Conservation (phyloP, 2,113 vertebrate genomes). For the Hemibagrus wyckioides region DNA sequence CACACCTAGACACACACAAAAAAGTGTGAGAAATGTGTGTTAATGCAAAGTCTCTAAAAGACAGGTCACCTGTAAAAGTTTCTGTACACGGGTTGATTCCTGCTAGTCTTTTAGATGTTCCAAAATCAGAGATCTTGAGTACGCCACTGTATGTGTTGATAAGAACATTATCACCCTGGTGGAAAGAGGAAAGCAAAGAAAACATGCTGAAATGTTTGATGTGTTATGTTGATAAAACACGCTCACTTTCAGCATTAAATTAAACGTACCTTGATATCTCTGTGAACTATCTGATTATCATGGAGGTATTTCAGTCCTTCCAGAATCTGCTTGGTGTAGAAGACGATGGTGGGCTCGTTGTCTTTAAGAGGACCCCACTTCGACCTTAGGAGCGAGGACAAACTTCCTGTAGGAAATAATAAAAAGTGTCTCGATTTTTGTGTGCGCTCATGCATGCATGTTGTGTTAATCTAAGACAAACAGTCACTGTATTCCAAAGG, state of each 20-base stretch:
- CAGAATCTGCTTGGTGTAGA: slow-evolving; percentile 91
- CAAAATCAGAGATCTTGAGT: slow-evolving; percentile 93
- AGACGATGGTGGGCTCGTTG: slow-evolving; percentile 87
- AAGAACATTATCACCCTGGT: slow-evolving; percentile 88
- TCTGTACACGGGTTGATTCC: slow-evolving; percentile 91
- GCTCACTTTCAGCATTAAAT: not conserved
- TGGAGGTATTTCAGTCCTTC: slow-evolving; percentile 89
- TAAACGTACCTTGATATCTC: slow-evolving; percentile 86
- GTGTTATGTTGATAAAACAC: too few species aligned
- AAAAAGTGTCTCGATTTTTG: not conserved
- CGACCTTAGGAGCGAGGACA: slow-evolving; percentile 86
- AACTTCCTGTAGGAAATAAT: slow-evolving; percentile 75
- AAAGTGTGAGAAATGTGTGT: not conserved
- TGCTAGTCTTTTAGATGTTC: slow-evolving; percentile 88
- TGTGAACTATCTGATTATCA: slow-evolving; percentile 89
- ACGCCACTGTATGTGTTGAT: slow-evolving; percentile 93
- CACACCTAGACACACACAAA: not conserved
- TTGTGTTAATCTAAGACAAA: not conserved
- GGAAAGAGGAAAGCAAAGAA: slow-evolving; percentile 20
- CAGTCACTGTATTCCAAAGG: not conserved
- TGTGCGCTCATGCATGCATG: not conserved
- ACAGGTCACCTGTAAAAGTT: slow-evolving; percentile 82
- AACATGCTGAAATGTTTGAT: not conserved
- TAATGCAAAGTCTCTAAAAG: not conserved
- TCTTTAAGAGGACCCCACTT: slow-evolving; percentile 93